phyloP scores from a whole-genome alignment of 2,113 vertebrate species.

The Pelusios castaneus region DNA sequence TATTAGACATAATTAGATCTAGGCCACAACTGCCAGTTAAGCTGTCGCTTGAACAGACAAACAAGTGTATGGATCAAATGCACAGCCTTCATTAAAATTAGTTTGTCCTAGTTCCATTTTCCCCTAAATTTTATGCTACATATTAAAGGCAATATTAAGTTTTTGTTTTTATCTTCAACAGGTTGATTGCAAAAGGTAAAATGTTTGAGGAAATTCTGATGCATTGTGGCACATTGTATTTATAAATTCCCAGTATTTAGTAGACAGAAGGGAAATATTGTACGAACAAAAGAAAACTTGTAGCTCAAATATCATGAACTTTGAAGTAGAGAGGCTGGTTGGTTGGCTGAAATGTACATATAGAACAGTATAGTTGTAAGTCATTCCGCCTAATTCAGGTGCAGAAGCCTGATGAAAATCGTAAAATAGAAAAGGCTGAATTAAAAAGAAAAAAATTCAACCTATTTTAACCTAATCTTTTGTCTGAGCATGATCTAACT shows the following conservation, averaged over 20 bases:
- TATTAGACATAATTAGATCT: slow-evolving; percentile 70
- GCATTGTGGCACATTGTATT: background rate
- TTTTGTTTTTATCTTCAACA: background rate
- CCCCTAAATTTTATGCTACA: slow-evolving; percentile 1
- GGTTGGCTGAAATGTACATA: background rate
- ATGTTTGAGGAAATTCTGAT: background rate
- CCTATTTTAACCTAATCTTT: background rate
- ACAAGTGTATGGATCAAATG: slow-evolving; percentile 39
- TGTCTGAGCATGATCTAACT: background rate
- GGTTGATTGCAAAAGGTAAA: background rate
- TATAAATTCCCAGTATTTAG: background rate
- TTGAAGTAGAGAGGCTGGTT: background rate
- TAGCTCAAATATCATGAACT: background rate
- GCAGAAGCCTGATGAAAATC: background rate
- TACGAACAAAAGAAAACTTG: background rate
- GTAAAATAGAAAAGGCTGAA: background rate
- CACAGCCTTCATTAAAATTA: slow-evolving; percentile 51
- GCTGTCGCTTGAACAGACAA: slow-evolving; percentile 58
- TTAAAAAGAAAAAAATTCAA: background rate
- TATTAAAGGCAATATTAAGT: slow-evolving; percentile 5
- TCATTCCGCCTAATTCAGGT: background rate
- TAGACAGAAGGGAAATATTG: background rate
- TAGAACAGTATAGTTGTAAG: background rate
- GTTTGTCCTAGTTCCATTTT: slow-evolving; percentile 1
- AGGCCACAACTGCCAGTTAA: slow-evolving; percentile 51